These are phyloP conservation scores for Perccottus glenii DNA, from an alignment of 2,113 vertebrate genomes.

Conservation along the genomic window DNA sequence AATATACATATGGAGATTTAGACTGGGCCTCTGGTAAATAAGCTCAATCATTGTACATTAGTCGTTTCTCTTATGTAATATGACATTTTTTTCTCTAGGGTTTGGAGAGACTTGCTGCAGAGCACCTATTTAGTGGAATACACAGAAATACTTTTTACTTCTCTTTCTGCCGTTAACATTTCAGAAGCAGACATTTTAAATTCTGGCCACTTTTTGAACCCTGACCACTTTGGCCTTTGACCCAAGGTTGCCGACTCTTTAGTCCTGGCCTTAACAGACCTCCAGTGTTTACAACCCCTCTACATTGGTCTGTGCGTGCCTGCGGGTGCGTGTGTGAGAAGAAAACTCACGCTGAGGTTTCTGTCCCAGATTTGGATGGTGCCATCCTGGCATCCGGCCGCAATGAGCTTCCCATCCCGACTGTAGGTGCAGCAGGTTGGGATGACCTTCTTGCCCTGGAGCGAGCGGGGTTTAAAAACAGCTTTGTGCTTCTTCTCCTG, in stretches of 20 bases:
- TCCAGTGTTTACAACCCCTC: slow-evolving; percentile 47
- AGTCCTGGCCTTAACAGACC: slow-evolving; percentile 32
- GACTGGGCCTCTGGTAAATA: slow-evolving; percentile 36
- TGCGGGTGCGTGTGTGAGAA: slow-evolving; percentile 13
- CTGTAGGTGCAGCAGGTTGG: slow-evolving; percentile 93
- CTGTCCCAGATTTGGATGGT: slow-evolving; percentile 98
- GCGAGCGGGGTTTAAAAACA: slow-evolving; percentile 90
- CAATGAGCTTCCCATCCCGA: slow-evolving; percentile 92
- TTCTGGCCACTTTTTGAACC: slow-evolving; percentile 52
- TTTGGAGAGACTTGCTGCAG: not conserved
- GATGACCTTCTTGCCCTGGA: slow-evolving; percentile 91
- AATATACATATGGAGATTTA: slow-evolving; percentile 40
- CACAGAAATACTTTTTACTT: slow-evolving; percentile 3
- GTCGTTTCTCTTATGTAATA: slow-evolving; percentile 52
- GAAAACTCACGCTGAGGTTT: slow-evolving; percentile 89
- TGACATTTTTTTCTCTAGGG: slow-evolving; percentile 22
- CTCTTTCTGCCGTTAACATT: slow-evolving; percentile 24
- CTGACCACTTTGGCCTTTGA: slow-evolving; percentile 56
- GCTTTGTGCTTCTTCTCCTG: slow-evolving; percentile 93
- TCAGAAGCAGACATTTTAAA: slow-evolving; percentile 31
- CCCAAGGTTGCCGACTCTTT: slow-evolving; percentile 35
- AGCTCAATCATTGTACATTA: slow-evolving; percentile 47
- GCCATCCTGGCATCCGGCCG: slow-evolving; percentile 94
- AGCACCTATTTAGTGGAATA: not conserved
- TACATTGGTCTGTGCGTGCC: slow-evolving; percentile 8